These are phyloP conservation scores for Lochmaea capreae DNA, from an alignment of 2,888 invertebrate species.

Conservation along the genomic window DNA sequence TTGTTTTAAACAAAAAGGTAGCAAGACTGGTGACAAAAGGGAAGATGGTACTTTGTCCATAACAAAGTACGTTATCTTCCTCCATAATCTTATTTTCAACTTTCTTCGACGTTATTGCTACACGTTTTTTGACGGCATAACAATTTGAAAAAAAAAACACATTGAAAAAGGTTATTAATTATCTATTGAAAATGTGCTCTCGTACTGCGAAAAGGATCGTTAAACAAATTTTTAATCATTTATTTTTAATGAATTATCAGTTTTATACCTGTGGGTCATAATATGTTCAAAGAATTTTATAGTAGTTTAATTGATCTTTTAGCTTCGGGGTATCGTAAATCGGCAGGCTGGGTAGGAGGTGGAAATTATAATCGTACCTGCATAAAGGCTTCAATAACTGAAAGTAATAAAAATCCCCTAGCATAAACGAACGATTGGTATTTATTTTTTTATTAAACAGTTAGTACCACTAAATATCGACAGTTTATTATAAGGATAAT, in stretches of 20 bases:
- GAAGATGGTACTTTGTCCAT: no score
- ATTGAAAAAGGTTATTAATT: neutral
- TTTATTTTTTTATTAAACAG: neutral
- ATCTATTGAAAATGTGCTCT: neutral
- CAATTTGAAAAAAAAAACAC: neutral
- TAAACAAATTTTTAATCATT: slow-evolving; percentile 22
- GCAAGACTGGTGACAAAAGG: no score
- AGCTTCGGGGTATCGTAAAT: slow-evolving; percentile 31
- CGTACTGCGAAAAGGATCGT: slow-evolving; percentile 14
- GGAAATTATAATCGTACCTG: slow-evolving; percentile 14
- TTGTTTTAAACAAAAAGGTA: no score
- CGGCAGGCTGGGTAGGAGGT: slow-evolving; percentile 14
- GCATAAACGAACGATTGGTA: neutral
- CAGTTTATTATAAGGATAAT: neutral
- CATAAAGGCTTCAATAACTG: slow-evolving; percentile 16
- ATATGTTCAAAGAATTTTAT: slow-evolving; percentile 23
- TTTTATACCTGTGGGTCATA: slow-evolving; percentile 23
- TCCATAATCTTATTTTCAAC: no score
- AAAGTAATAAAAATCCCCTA: slow-evolving; percentile 7
- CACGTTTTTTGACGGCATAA: neutral
- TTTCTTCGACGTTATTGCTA: neutral
- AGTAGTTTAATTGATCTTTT: slow-evolving; percentile 32
- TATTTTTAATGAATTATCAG: slow-evolving; percentile 27
- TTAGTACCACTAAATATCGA: neutral
- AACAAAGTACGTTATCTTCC: no score